Evolutionary conservation across 2,113 vertebrate genomes (phyloP), one percentile per base, ranked within the genome.

Genomic region (Stomatorhinus ivindoensis): DNA sequence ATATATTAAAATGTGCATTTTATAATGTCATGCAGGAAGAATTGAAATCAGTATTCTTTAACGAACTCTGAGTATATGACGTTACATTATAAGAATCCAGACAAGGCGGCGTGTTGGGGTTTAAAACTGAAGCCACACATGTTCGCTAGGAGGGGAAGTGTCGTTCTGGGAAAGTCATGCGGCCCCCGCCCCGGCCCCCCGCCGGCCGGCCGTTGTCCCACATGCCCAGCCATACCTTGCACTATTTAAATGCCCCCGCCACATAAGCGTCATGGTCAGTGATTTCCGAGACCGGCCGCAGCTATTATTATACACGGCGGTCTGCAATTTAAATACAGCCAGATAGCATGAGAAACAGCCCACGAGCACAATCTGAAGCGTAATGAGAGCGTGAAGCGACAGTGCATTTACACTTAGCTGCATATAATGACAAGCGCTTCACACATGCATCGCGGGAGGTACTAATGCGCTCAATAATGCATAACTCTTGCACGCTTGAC

Each of bases 71-170:
- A 51, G 48, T 83, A 82, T 44, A 73, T n/a, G 31, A 27, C 31
- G 8, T 51, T 39, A 83, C 10, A 48, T 51, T 89, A 44, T 55
- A 89, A 53, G 35, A 42, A 89, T 73, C 48, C 88, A 89, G 69
- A 88, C 47, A 53, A 53, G 88, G 48, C 6, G 48, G 15, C 65
- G 69, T 10, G 73, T 89, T 48, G 50, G 35, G 11, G 31, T 82
- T 89, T 89, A 15, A 89, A 55, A 89, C 48, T 48, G 88, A 89
- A 89, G 88, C 31, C 48, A 73, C 47, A 89, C 35, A 83, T 42
- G 48, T 83, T 82, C 39, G 73, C 31, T 42, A 42, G 35, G 15
- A 80, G 73, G 73, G 73, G 13, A 17, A 19, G 73, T 39, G 73
- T 42, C 13, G 46, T 88, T 88, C 47, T 80, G 44, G 27, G 87